Conservation (phyloP, 2,797 vertebrate genomes). For the Lagodon rhomboides region DNA sequence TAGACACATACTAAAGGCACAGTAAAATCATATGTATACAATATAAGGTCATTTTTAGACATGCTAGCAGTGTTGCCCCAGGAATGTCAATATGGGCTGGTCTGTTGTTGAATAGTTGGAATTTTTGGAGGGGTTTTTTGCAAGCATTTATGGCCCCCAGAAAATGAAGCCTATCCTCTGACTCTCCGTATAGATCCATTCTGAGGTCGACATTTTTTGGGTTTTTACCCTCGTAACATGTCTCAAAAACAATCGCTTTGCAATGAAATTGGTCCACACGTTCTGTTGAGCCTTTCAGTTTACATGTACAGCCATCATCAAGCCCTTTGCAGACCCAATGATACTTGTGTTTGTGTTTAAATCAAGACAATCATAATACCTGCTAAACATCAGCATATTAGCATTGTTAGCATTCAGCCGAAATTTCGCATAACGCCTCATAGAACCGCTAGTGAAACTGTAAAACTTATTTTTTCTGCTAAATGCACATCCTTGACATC, state of each 20-base stretch:
- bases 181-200: too few species aligned
- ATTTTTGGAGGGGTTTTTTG: too few species aligned
- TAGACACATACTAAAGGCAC: neutral
- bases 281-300: too few species aligned
- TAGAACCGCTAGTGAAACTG: neutral
- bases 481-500: neutral
- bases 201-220: too few species aligned
- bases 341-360: too few species aligned
- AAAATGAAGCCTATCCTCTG: too few species aligned
- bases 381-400: neutral
- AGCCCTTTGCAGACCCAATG: neutral
- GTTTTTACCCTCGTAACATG: too few species aligned
- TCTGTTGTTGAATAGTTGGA: too few species aligned
- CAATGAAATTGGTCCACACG: neutral
- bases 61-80: too few species aligned
- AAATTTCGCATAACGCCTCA: neutral
- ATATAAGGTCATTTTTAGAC: neutral
- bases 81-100: too few species aligned
- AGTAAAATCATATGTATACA: neutral
- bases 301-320: too few species aligned
- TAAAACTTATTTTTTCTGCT: neutral
- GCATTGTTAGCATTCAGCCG: neutral
- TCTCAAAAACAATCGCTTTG: neutral
- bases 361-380: neutral
- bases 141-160: too few species aligned